phyloP scores from a whole-genome alignment of 2,888 invertebrate genomes.

The Hecatera dysodea region DNA sequence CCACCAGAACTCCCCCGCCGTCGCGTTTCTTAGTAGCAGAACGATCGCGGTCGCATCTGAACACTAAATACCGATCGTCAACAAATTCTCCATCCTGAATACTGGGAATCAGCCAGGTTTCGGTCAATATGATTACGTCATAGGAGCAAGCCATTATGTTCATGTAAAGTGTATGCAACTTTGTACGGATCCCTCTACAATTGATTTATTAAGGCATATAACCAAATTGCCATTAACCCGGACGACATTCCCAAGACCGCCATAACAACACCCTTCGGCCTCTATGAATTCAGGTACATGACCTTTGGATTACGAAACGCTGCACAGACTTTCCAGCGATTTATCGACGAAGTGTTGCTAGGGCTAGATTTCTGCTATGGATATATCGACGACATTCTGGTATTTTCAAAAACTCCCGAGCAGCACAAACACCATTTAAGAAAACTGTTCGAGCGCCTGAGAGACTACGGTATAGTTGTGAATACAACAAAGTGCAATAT shows the following conservation, averaged over 20 bases:
- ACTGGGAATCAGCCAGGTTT: too few relatives aligned
- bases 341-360: neutral
- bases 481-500: constrained; percentile 6
- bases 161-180: too few relatives aligned
- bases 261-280: constrained; percentile 1
- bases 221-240: neutral
- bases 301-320: constrained; percentile 14
- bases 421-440: neutral
- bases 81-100: too few relatives aligned
- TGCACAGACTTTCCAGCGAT: neutral
- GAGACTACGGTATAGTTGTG: neutral
- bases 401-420: neutral
- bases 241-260: constrained; percentile 5
- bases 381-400: neutral
- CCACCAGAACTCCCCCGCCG: too few relatives aligned
- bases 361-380: neutral
- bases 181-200: too few relatives aligned
- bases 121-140: too few relatives aligned
- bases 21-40: too few relatives aligned
- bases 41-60: too few relatives aligned
- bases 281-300: constrained; percentile 5
- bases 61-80: too few relatives aligned
- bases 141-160: too few relatives aligned
- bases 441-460: neutral
- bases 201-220: too few relatives aligned